phyloP scores from a whole-genome alignment of 2,797 vertebrate species.

The Champsocephalus gunnari region DNA sequence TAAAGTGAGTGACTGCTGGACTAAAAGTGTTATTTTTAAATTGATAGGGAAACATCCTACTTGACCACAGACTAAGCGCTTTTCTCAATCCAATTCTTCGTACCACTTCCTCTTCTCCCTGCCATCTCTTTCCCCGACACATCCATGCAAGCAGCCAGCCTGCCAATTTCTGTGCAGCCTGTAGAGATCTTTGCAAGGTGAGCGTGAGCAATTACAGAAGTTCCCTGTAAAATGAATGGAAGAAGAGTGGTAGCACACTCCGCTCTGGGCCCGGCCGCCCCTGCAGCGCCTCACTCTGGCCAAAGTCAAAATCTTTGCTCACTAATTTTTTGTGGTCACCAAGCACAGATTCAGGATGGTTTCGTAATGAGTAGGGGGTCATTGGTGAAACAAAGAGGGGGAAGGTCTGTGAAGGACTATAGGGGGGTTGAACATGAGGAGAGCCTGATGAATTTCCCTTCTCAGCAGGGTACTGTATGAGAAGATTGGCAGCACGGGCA shows the following conservation, averaged over 20 bases:
- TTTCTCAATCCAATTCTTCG: slow-evolving; percentile 76
- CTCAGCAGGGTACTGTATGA: slow-evolving; percentile 86
- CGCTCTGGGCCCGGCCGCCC: slow-evolving; percentile 86
- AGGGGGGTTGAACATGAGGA: slow-evolving; percentile 63
- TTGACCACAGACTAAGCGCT: slow-evolving; percentile 83
- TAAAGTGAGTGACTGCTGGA: slow-evolving; percentile 79
- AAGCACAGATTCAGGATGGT: slow-evolving; percentile 87
- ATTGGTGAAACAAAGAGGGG: slow-evolving; percentile 68
- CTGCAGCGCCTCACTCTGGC: slow-evolving; percentile 90
- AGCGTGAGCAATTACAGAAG: slow-evolving; percentile 93
- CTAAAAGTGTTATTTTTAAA: slow-evolving; percentile 98
- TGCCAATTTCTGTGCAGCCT: slow-evolving; percentile 63
- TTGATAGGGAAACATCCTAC: slow-evolving; percentile 95
- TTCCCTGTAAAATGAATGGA: slow-evolving; percentile 90
- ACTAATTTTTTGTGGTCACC: slow-evolving; percentile 87
- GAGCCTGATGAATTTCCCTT: slow-evolving; percentile 91
- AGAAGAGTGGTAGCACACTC: slow-evolving; percentile 89
- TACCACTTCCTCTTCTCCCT: slow-evolving; percentile 75
- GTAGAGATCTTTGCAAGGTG: slow-evolving; percentile 88
- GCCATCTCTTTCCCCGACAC: slow-evolving; percentile 86
- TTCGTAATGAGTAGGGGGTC: slow-evolving; percentile 79
- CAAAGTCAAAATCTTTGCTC: slow-evolving; percentile 87
- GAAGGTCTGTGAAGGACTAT: slow-evolving; percentile 41
- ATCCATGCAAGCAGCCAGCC: slow-evolving; percentile 74
- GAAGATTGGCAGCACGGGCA: slow-evolving; percentile 89